Evolutionary conservation across 2,888 invertebrate species (phyloP), one percentile per base, ranked within the genome.

Genomic region (Drosophila neoperkinsi): DNA sequence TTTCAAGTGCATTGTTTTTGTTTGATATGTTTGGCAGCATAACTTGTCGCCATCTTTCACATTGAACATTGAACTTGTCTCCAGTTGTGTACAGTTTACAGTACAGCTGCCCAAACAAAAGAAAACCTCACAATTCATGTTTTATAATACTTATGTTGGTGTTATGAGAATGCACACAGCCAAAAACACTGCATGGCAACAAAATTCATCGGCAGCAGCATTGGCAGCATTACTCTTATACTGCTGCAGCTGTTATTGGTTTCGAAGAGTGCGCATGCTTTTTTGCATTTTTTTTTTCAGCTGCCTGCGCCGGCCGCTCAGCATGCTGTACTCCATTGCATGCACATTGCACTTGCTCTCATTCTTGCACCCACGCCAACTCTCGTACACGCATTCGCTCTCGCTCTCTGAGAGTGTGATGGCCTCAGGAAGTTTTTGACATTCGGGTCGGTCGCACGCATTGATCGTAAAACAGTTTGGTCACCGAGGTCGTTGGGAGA

Each of bases 21-120:
- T 67, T 51, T 55, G 53, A 36, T 34, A 57, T 46, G 60, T 69
- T 13, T 70, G 71, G 75, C 71, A 63, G 72, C 46, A 69, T 16
- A 85, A 82, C 89, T 75, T 66, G 81, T 81, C 88, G 79, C 57
- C 74, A 66, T 79, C 28, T 28, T 30, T 16, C 72, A 62, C 84
- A 82, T 80, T 84, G 78, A 83, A 86, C 84, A 80, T 57, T 75
- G 58, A 73, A 66, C 70, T 69, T 79, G 72, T 33, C 28, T 30
- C 11, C 38, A 46, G 13, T 55, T 51, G 53, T 57, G 57, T 71
- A 71, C 62, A 67, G 73, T 60, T 68, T 43, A 53, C 49, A 64
- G 51, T 64, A 41, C 34, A 34, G 5, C 16, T 34, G 34, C 13
- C 25, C 52, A 51, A 64, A 43, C 3, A 49, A 66, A 62, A 52